Evolutionary conservation across 1,140 invertebrate species (phyloP).

Genomic region (Pogonus chalceus): DNA sequence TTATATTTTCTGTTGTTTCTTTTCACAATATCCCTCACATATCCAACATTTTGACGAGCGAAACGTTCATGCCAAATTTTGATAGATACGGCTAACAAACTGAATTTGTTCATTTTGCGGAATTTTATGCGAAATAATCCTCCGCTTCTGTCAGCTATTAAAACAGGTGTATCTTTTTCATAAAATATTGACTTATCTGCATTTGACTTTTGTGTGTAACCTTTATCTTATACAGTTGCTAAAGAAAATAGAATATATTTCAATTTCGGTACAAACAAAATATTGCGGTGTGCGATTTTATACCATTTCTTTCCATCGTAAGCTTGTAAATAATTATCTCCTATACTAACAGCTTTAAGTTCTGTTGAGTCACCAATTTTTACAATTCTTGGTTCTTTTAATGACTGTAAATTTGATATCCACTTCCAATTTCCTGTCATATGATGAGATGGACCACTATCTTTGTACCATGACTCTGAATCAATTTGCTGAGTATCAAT

Average conservation of each 20-base stretch:
- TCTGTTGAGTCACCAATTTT: background rate
- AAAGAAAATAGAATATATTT: constrained; percentile 24
- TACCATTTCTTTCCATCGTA: background rate
- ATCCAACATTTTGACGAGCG: constrained; percentile 25
- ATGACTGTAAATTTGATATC: background rate
- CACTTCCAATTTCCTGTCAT: background rate
- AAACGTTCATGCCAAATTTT: constrained; percentile 25
- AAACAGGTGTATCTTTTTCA: constrained; percentile 13
- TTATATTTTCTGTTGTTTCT: constrained; percentile 14
- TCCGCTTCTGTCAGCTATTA: constrained; percentile 13
- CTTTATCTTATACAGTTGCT: constrained; percentile 18
- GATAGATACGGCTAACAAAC: constrained; percentile 16
- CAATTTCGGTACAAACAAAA: constrained; percentile 17
- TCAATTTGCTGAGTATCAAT: too few relatives aligned
- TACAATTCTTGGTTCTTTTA: background rate
- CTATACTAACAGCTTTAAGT: background rate
- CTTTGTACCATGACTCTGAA: background rate
- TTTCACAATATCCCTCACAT: constrained; percentile 19
- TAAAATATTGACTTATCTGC: constrained; percentile 13
- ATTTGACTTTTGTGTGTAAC: constrained; percentile 16
- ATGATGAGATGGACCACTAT: background rate
- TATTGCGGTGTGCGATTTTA: background rate
- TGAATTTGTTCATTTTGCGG: constrained; percentile 14
- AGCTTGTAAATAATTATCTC: background rate
- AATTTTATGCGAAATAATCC: constrained; percentile 24